Evolutionary conservation across 2,797 vertebrate species (phyloP), one percentile per base, ranked within the genome.

Genomic region (Cuculus canorus): DNA sequence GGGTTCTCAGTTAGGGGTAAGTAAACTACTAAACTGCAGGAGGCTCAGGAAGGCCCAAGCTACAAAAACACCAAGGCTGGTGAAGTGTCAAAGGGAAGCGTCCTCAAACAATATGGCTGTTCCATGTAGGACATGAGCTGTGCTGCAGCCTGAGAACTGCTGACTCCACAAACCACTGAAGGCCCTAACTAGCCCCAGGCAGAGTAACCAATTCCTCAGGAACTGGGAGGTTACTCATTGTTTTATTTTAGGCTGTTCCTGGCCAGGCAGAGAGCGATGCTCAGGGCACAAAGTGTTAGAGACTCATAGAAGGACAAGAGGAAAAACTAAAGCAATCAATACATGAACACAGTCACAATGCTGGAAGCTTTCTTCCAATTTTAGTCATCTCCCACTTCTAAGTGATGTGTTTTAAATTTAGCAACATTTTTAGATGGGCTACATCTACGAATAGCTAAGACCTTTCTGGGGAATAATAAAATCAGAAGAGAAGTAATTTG

Each of bases 381-480:
- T 35, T 19, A 50, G 25, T 57, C 6, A 64, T 16, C 17, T 81
- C n/a, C 7, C 50, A 28, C 27, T 86, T 69, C 2, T 27, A 88
- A 43, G 19, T 17, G 10, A 45, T 9, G 13, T 6, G 56, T 84
- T 81, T 75, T 50, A 60, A 30, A 68, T 23, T 17, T 37, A 78
- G 14, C 17, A 81, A 39, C 7, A 23, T 16, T 87, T 90, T 81
- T 16, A 64, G 33, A 35, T 39, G 16, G 17, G 45, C 33, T 61
- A 57, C 32, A 13, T n/a, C 81, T 60, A 90, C 1, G 7, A 78
- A 53, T 3, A 78, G 32, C 32, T 3, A 68, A 68, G 37, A 75
- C 4, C 3, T 25, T 23, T n/a, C 30, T 22, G 3, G 10, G 19
- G 5, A 1, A 2, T 19, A 32, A 15, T n/a, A n/a, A 17, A 17